Conservation (phyloP, 2,113 vertebrate species). For the Sebastes fasciatus region DNA sequence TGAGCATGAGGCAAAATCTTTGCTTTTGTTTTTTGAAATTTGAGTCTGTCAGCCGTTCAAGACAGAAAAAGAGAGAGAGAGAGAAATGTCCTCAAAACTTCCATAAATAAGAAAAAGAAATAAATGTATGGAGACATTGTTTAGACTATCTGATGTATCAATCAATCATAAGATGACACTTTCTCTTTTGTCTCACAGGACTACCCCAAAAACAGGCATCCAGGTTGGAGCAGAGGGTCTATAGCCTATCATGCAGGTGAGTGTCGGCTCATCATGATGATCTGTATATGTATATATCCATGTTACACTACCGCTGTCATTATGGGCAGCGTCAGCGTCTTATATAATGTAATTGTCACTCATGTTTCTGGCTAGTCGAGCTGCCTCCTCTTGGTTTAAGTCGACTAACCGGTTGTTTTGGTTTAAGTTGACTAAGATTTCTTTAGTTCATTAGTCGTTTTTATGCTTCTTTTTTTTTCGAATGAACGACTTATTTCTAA, state of each 20-base stretch:
- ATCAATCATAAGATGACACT: not conserved
- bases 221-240: conserved; percentile 94
- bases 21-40: not conserved
- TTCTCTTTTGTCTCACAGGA: conserved; percentile 81
- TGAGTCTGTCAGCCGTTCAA: not conserved
- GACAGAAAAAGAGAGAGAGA: not conserved
- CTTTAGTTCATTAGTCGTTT: too few relatives aligned
- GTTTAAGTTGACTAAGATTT: too few relatives aligned
- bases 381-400: too few relatives aligned
- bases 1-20: too few relatives aligned
- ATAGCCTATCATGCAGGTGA: conserved; percentile 95
- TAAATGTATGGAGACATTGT: too few relatives aligned
- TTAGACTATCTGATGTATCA: not conserved
- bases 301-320: not conserved
- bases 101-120: too few relatives aligned
- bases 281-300: conserved; percentile 3
- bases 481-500: too few relatives aligned
- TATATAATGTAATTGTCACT: not conserved
- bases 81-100: too few relatives aligned
- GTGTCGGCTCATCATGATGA: conserved; percentile 12
- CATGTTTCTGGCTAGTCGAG: not conserved
- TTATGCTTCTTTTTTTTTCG: too few relatives aligned
- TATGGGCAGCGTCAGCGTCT: not conserved
- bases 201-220: conserved; percentile 94
- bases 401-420: too few relatives aligned